A percentile compares a stretch with the other conserved stretches of the same genome.
phyloP scores from a whole-genome alignment of 2,888 invertebrate species.

The Tetropium fuscum region DNA sequence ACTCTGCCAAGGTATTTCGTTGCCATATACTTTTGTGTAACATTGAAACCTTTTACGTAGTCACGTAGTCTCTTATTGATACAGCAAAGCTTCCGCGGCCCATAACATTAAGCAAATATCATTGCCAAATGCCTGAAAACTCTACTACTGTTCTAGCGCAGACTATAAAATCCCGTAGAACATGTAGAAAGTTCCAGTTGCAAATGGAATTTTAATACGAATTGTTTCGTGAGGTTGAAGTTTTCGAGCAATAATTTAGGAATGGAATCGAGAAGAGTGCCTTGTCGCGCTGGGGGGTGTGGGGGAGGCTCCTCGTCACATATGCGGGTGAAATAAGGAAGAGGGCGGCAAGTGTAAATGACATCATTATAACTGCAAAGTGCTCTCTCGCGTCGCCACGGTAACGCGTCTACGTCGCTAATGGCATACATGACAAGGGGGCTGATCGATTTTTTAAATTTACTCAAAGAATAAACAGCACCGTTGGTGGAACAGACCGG shows the following conservation, averaged over 20 bases:
- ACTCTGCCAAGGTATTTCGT: too few species aligned
- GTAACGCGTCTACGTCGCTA: slow-evolving; percentile 65
- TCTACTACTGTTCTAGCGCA: slow-evolving; percentile 14
- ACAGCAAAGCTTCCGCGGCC: slow-evolving; percentile 10
- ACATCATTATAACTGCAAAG: slow-evolving; percentile 69
- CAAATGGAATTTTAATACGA: slow-evolving; percentile 55
- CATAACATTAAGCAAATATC: slow-evolving; percentile 6
- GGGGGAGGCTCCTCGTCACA: slow-evolving; percentile 53
- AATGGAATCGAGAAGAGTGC: slow-evolving; percentile 41
- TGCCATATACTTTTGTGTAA: background rate
- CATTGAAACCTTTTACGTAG: background rate
- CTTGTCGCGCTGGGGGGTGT: slow-evolving; percentile 37
- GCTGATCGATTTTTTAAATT: slow-evolving; percentile 68
- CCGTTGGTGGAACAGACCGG: slow-evolving; percentile 38
- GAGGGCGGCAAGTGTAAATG: slow-evolving; percentile 67
- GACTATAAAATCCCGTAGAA: slow-evolving; percentile 21
- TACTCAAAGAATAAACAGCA: slow-evolving; percentile 66
- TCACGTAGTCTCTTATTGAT: too few species aligned
- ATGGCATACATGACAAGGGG: slow-evolving; percentile 68
- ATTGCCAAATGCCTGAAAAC: slow-evolving; percentile 22
- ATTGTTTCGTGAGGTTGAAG: slow-evolving; percentile 50
- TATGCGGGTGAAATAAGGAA: slow-evolving; percentile 64
- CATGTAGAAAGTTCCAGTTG: slow-evolving; percentile 27
- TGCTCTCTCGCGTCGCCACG: slow-evolving; percentile 66
- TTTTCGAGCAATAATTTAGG: slow-evolving; percentile 49